Evolutionary conservation across 1,140 invertebrate species (phyloP).

Genomic region (Heliothis subflexa): DNA sequence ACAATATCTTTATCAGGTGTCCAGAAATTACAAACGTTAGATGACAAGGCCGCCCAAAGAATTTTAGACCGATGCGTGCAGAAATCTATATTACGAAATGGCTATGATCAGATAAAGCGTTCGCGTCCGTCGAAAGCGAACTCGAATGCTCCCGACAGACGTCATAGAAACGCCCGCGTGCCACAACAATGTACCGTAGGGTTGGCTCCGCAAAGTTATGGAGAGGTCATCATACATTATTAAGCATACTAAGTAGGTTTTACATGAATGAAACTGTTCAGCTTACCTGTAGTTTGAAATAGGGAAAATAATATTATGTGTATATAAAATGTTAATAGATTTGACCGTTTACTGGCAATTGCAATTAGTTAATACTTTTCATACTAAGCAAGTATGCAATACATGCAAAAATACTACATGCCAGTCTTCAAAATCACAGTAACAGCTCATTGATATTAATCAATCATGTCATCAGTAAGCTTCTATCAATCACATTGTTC

Average conservation of each 20-base stretch:
- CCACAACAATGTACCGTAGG: constrained; percentile 39
- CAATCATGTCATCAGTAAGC: neutral
- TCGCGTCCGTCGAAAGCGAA: constrained; percentile 70
- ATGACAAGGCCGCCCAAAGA: constrained; percentile 68
- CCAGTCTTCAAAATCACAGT: neutral
- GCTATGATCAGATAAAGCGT: constrained; percentile 73
- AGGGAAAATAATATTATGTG: no score
- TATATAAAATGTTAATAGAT: no score
- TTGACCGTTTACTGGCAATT: no score
- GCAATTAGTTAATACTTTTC: no score
- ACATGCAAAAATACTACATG: neutral
- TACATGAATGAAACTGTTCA: no score
- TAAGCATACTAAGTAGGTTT: no score
- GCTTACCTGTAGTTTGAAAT: no score
- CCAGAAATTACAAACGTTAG: constrained; percentile 67
- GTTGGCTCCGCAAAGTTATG: neutral
- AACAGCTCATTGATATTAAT: neutral
- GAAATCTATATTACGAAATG: constrained; percentile 71
- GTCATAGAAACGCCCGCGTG: constrained; percentile 47
- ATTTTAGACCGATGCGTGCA: constrained; percentile 65
- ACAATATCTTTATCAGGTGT: constrained; percentile 60
- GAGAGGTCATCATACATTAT: no score
- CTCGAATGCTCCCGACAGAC: constrained; percentile 63
- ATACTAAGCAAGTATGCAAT: no score
- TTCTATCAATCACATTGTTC: neutral